Percentiles rank a stretch among this genome's conserved stretches.
Evolutionary conservation across 2,797 vertebrate species (phyloP).

Genomic region (Poecilia picta): DNA sequence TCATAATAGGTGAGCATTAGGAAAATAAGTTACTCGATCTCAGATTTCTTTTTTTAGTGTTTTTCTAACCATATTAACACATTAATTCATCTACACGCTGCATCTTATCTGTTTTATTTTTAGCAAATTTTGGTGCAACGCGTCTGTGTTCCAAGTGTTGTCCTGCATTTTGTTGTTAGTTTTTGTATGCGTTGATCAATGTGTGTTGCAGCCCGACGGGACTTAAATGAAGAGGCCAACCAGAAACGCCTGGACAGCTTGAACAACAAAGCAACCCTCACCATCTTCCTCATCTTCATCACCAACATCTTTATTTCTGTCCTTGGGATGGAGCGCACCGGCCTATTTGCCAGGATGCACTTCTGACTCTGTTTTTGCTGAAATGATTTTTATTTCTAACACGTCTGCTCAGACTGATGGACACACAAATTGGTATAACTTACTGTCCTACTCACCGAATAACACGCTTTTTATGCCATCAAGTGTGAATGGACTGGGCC

Average conservation of each 20-base stretch:
- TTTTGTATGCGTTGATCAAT: constrained; percentile 44
- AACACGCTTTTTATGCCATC: constrained; percentile 16
- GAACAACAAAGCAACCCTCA: constrained; percentile 84
- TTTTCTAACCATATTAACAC: constrained; percentile 60
- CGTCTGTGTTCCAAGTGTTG: not conserved
- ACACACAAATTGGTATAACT: constrained; percentile 17
- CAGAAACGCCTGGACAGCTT: constrained; percentile 86
- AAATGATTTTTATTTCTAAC: constrained; percentile 2
- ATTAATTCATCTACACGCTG: constrained; percentile 47
- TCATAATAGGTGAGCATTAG: constrained; percentile 86
- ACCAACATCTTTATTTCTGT: constrained; percentile 93
- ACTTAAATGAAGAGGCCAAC: constrained; percentile 86
- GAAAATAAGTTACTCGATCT: not conserved
- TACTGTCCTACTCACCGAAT: constrained; percentile 38
- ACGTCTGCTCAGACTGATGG: not conserved
- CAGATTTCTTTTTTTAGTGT: constrained; percentile 9
- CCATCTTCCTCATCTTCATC: constrained; percentile 89
- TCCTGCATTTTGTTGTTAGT: constrained; percentile 33
- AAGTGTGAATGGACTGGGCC: constrained; percentile 42
- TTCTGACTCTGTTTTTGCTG: constrained; percentile 47
- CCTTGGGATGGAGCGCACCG: constrained; percentile 89
- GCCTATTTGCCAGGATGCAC: constrained; percentile 83
- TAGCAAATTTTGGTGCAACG: not conserved
- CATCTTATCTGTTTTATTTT: not conserved
- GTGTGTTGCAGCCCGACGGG: constrained; percentile 83